phyloP scores from a whole-genome alignment of 2,888 invertebrate genomes.

The Scotopteryx bipunctaria region DNA sequence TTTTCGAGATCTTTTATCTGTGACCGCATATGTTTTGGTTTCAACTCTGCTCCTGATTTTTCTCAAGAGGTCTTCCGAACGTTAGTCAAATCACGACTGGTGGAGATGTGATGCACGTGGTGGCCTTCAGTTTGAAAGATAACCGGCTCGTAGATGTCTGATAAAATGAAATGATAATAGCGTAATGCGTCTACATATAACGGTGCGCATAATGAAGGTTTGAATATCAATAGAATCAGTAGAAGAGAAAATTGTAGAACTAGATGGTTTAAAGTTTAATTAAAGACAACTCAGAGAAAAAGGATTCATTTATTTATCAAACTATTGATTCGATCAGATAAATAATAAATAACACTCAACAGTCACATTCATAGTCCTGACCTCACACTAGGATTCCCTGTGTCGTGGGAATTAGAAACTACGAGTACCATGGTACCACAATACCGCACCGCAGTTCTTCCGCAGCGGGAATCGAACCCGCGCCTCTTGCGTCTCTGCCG shows the following conservation, averaged over 20 bases:
- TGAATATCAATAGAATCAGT: background rate
- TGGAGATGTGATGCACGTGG: constrained; percentile 40
- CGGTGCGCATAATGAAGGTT: constrained; percentile 16
- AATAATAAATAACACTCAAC: no score
- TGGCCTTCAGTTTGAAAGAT: constrained; percentile 66
- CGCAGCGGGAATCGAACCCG: no score
- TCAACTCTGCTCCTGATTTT: constrained; percentile 21
- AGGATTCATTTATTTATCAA: no score
- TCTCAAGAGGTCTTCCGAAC: constrained; percentile 30
- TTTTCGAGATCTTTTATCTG: constrained; percentile 3
- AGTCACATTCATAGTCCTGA: no score
- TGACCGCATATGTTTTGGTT: constrained; percentile 23
- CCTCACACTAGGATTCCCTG: no score
- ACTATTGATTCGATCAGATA: no score
- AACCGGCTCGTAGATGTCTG: constrained; percentile 53
- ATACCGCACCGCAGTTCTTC: no score
- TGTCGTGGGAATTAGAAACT: no score
- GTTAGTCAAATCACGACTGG: constrained; percentile 40
- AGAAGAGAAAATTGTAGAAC: background rate
- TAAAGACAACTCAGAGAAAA: no score
- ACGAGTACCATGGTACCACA: no score
- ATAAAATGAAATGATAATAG: constrained; percentile 64
- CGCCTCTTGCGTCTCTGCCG: no score
- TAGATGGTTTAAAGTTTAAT: no score
- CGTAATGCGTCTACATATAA: constrained; percentile 47